Conservation (phyloP, 2,888 invertebrate species). For the Callimorpha dominula region DNA sequence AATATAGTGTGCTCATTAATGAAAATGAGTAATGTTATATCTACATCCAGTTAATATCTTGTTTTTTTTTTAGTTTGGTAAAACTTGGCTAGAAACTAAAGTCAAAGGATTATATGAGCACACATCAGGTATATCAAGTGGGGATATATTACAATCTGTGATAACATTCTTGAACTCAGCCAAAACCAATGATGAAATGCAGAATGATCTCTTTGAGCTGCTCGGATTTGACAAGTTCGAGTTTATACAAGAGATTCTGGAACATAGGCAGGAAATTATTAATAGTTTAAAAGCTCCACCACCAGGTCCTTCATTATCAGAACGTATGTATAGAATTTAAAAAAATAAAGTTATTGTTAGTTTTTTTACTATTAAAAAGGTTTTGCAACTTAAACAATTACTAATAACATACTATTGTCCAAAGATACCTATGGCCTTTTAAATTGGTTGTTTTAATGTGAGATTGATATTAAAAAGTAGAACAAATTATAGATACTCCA, state of each 20-base stretch:
- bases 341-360: not conserved
- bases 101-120: slow-evolving; percentile 82
- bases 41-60: not conserved
- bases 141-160: slow-evolving; percentile 87
- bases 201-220: slow-evolving; percentile 95
- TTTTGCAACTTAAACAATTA: too few relatives aligned
- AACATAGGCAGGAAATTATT: slow-evolving; percentile 87
- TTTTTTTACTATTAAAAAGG: not conserved
- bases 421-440: too few relatives aligned
- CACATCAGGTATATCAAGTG: slow-evolving; percentile 81
- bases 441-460: too few relatives aligned
- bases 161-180: slow-evolving; percentile 88
- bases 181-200: slow-evolving; percentile 89
- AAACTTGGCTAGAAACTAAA: slow-evolving; percentile 84
- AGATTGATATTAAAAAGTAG: too few relatives aligned
- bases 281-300: slow-evolving; percentile 69
- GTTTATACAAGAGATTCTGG: slow-evolving; percentile 89
- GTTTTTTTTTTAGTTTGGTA: slow-evolving; percentile 78
- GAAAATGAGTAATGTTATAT: too few relatives aligned
- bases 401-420: too few relatives aligned
- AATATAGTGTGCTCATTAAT: too few relatives aligned
- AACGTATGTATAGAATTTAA: slow-evolving; percentile 63
- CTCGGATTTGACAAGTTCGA: slow-evolving; percentile 95
- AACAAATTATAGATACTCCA: too few relatives aligned
- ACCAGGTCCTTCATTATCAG: slow-evolving; percentile 69